These are phyloP conservation scores for Caenorhabditis remanei DNA, from an alignment of 1,140 invertebrate species.

Conservation along the genomic window DNA sequence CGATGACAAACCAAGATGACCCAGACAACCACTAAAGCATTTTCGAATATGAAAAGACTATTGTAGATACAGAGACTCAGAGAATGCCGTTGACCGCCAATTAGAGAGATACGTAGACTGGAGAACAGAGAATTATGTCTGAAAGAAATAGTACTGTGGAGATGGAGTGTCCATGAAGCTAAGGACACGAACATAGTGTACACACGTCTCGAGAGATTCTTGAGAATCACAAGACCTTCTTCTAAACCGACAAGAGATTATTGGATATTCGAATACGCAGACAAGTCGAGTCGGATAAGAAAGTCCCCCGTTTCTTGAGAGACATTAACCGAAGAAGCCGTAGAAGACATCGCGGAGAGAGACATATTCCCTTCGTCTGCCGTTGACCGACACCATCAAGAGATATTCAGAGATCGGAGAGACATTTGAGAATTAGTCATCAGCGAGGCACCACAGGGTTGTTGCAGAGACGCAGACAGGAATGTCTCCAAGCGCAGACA, in stretches of 20 bases:
- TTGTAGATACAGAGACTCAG: not conserved
- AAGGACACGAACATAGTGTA: not conserved
- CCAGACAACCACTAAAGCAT: constrained; percentile 5
- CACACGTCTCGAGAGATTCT: constrained; percentile 2
- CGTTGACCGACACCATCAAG: constrained; percentile 14
- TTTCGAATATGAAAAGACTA: not conserved
- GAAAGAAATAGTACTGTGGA: not conserved
- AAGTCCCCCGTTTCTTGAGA: not conserved
- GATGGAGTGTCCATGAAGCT: not conserved
- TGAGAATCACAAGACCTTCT: constrained; percentile 28
- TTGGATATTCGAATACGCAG: not conserved
- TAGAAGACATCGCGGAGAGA: not conserved
- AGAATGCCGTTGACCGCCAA: constrained; percentile 39
- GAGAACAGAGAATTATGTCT: not conserved
- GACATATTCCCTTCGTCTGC: not conserved
- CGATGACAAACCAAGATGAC: constrained; percentile 27
- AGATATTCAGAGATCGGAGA: not conserved
- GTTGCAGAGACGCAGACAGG: not conserved
- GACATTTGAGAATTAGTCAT: not conserved
- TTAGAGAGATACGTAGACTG: not conserved
- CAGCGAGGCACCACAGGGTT: not conserved
- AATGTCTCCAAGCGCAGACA: not conserved
- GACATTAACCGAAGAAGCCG: not conserved
- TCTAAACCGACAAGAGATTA: not conserved
- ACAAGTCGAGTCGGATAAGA: not conserved